Conservation (phyloP, 2,113 vertebrate species). For the Osmerus eperlanus region DNA sequence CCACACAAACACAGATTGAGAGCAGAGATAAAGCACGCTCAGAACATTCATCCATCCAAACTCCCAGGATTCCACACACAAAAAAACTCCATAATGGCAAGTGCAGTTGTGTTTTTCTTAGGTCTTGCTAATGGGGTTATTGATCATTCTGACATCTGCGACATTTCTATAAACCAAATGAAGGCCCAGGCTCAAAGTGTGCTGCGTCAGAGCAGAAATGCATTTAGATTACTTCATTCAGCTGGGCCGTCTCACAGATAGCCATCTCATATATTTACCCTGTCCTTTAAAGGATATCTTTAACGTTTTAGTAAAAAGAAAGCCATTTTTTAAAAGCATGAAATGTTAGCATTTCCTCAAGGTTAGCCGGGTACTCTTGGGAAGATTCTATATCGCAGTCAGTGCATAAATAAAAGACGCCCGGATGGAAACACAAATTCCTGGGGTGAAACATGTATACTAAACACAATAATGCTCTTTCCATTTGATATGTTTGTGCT, state of each 20-base stretch:
- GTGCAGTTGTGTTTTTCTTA: constrained; percentile 56
- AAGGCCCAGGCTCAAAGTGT: constrained; percentile 48
- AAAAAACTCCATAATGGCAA: constrained; percentile 46
- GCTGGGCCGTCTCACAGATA: constrained; percentile 37
- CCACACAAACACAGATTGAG: background rate
- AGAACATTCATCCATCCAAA: background rate
- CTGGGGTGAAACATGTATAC: background rate
- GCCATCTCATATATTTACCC: constrained; percentile 37
- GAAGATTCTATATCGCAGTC: constrained; percentile 18
- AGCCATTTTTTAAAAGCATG: constrained; percentile 28
- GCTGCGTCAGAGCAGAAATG: constrained; percentile 52
- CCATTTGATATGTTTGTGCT: too few species aligned
- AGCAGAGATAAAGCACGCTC: background rate
- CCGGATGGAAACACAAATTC: background rate
- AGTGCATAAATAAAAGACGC: constrained; percentile 31
- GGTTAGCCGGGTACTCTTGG: constrained; percentile 12
- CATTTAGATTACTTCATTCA: constrained; percentile 66
- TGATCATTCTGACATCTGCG: constrained; percentile 65
- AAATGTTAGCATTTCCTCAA: constrained; percentile 30
- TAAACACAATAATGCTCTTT: too few species aligned
- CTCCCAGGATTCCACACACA: constrained; percentile 3
- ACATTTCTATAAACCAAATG: constrained; percentile 61
- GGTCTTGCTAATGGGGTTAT: constrained; percentile 61
- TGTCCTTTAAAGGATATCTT: constrained; percentile 34
- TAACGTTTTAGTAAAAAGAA: constrained; percentile 38